Base-by-base conservation (phyloP, 2,113 vertebrate species). In the Gymnorhina tibicen region DNA sequence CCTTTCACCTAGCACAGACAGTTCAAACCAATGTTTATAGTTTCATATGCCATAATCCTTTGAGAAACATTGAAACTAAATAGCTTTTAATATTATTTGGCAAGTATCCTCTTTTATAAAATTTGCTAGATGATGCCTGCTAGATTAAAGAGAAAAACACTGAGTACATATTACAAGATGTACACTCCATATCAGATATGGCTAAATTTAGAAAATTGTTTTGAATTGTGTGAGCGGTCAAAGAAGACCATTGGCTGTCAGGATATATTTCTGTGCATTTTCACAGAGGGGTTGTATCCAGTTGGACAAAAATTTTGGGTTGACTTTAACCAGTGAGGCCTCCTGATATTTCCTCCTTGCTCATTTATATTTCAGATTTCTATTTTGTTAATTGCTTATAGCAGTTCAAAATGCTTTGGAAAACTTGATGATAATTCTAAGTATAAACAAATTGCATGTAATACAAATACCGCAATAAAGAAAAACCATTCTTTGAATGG, bases 1-100 rank as follows among this genome's bases (percentile, higher is more conserved):
- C 47, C 83, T 95, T 97, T 97, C 93, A 92, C 96, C 95, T 95
- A 97, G 73, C 86, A 81, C 74, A 96, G 94, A 96, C 93, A 96
- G 94, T 95, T 96, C 87, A 95, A 95, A 94, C 92, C 70, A 89
- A 46, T 96, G 91, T 97, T 97, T 96, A 95, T 89, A 95, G 78
- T 94, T 96, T 96, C 74, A 50, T 95, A 89, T 89, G 80, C 74
- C 93, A 82, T 89, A 87, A 87, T 91, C 93, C 85, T 96, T 96
- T 95, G 94, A 95, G 94, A 95, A 96, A 89, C 84, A 62, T 94
- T 94, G 73, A 83, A 91, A 95, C 92, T 56, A 92, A 94, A 96
- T 96, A 91, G 87, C 55, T 96, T 95, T 95, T 93, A 94, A 96
- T 93, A 96, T 73, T 90, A 66, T 89, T 91, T 96, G 94, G 87